phyloP scores from a whole-genome alignment of 1,140 invertebrate species.

The Trialeurodes vaporariorum region DNA sequence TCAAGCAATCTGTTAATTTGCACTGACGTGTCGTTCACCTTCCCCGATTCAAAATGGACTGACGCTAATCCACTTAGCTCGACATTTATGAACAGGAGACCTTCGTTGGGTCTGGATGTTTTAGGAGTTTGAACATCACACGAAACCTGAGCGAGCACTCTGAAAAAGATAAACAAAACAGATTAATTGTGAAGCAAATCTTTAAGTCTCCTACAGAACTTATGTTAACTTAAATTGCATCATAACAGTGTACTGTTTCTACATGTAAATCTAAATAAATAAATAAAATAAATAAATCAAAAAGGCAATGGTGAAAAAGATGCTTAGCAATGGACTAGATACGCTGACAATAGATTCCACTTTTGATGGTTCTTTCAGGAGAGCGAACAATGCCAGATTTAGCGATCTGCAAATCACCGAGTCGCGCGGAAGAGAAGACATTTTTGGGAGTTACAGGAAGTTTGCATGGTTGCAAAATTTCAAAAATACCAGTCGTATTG shows the following conservation, averaged over 20 bases:
- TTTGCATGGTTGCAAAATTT: too few relatives aligned
- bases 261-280: background rate
- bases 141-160: conserved; percentile 73
- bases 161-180: conserved; percentile 40
- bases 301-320: background rate
- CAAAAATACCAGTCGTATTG: too few relatives aligned
- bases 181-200: conserved; percentile 8
- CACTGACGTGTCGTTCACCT: conserved; percentile 56
- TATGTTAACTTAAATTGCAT: too few relatives aligned
- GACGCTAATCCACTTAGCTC: conserved; percentile 75
- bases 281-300: background rate
- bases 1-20: conserved; percentile 75
- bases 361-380: too few relatives aligned
- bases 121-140: conserved; percentile 77
- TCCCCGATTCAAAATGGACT: conserved; percentile 60
- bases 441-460: too few relatives aligned
- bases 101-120: conserved; percentile 74
- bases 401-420: too few relatives aligned
- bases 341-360: conserved; percentile 12
- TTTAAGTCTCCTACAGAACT: too few relatives aligned
- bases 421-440: too few relatives aligned
- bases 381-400: too few relatives aligned
- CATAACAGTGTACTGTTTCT: too few relatives aligned
- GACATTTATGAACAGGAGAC: conserved; percentile 71
- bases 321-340: background rate